phyloP scores from a whole-genome alignment of 2,797 vertebrate genomes.

The Odontamblyopus lacepedii region DNA sequence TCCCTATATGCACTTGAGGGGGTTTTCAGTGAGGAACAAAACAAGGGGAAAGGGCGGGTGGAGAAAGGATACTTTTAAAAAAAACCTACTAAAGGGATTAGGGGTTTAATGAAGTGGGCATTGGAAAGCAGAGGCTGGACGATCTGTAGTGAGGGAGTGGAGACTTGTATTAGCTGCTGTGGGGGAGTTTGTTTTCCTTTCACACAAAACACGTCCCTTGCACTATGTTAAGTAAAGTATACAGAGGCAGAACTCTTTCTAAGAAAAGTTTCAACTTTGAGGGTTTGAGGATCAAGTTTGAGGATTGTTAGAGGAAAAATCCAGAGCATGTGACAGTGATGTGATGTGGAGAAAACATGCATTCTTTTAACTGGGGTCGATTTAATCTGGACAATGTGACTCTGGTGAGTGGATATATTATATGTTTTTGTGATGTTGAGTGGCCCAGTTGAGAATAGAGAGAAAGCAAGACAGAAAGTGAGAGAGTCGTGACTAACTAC shows the following conservation, averaged over 20 bases:
- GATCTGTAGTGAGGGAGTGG: constrained; percentile 18
- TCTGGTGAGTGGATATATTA: not conserved
- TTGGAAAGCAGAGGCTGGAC: constrained; percentile 44
- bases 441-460: not conserved
- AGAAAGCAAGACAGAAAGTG: not conserved
- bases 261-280: not conserved
- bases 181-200: constrained; percentile 22
- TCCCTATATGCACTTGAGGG: constrained; percentile 10
- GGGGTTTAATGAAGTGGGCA: constrained; percentile 65
- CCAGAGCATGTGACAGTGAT: constrained; percentile 5
- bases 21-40: constrained; percentile 12
- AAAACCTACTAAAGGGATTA: constrained; percentile 67
- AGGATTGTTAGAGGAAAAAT: not conserved
- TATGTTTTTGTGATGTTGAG: not conserved
- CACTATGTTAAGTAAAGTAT: not conserved
- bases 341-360: not conserved
- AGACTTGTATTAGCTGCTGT: constrained; percentile 23
- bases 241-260: not conserved
- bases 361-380: not conserved
- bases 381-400: constrained; percentile 10
- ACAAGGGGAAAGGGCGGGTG: not conserved
- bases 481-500: not conserved
- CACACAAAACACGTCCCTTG: not conserved
- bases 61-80: constrained; percentile 28
- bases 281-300: no score